phyloP scores from a whole-genome alignment of 2,797 vertebrate genomes.

The Neomorphus geoffroyi region DNA sequence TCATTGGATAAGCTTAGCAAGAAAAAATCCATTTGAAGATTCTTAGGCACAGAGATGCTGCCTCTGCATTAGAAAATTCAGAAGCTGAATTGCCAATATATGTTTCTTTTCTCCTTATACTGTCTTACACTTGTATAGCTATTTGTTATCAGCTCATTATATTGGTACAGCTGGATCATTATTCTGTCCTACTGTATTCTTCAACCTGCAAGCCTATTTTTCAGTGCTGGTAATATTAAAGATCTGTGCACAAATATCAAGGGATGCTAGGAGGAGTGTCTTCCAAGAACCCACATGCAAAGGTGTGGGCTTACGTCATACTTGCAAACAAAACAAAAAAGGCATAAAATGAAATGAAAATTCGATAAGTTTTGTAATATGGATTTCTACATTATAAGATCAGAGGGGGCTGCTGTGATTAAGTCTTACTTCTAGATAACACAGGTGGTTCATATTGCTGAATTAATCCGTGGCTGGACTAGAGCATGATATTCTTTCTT shows the following conservation, averaged over 20 bases:
- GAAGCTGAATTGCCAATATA: not conserved
- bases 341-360: not conserved
- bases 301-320: not conserved
- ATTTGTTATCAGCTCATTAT: not conserved
- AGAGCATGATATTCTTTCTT: not conserved
- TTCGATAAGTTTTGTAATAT: not conserved
- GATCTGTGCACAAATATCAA: not conserved
- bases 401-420: not conserved
- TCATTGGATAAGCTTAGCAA: not conserved
- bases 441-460: not conserved
- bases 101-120: not conserved
- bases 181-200: not conserved
- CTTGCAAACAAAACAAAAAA: not conserved
- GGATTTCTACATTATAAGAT: not conserved
- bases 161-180: not conserved
- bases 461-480: not conserved
- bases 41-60: not conserved
- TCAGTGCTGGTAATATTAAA: not conserved
- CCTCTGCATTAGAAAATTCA: not conserved
- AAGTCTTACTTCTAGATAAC: not conserved
- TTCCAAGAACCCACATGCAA: not conserved
- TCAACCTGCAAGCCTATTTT: not conserved
- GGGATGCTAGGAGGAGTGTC: not conserved
- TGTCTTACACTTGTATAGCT: not conserved
- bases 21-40: not conserved